phyloP scores from a whole-genome alignment of 2,888 invertebrate species.

The Drosophila longiperda region DNA sequence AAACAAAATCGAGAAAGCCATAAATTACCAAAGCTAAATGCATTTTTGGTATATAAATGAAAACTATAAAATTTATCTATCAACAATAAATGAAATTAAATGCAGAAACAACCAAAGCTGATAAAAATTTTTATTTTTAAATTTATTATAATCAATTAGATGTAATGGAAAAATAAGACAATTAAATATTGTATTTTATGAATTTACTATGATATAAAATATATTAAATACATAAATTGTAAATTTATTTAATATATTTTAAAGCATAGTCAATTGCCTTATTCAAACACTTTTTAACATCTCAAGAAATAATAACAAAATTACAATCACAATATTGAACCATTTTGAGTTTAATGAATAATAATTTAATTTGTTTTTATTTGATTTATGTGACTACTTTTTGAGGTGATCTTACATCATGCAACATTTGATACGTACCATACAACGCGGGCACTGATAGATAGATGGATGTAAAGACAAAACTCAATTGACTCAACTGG shows the following conservation, averaged over 20 bases:
- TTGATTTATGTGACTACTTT: background rate
- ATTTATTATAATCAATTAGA: background rate
- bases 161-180: background rate
- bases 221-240: too few species aligned
- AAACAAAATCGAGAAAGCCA: background rate
- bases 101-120: background rate
- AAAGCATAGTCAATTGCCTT: background rate
- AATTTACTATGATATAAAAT: too few species aligned
- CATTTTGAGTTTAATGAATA: background rate
- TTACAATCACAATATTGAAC: background rate
- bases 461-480: background rate
- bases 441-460: slow-evolving; percentile 45
- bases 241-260: too few species aligned
- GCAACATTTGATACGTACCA: slow-evolving; percentile 58
- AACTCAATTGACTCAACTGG: slow-evolving; percentile 1
- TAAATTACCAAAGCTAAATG: background rate
- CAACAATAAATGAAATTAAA: background rate
- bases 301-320: background rate
- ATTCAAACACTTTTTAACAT: background rate
- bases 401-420: slow-evolving; percentile 26
- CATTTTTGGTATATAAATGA: background rate
- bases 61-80: background rate
- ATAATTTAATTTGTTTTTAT: background rate
- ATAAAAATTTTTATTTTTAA: background rate
- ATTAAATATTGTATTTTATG: background rate